Base-by-base conservation (phyloP, 2,888 invertebrate species). In the Mimumesa dahlbomi region DNA sequence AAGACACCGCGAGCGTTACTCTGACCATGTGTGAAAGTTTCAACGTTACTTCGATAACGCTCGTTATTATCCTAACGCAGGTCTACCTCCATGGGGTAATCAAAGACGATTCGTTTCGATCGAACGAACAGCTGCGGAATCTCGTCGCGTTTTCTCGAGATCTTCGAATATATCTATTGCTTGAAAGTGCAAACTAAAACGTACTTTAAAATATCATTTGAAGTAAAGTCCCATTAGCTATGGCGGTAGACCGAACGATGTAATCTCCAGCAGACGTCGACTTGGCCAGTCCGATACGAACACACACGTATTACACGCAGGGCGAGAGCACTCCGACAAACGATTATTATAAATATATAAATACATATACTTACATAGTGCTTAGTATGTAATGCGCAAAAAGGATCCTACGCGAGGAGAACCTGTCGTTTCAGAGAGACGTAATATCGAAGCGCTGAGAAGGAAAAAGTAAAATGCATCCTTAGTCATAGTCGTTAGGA, bases 401-500 rank as follows among this genome's bases (percentile, higher is more conserved):
- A 14, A 40, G 11, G 46, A 40, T n/a, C 25, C 22, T 53, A 31
- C 38, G 42, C 14, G 4, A 5, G 5, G 14, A 40, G 29, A 22
- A 45, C 19, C 14, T 46, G 25, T 58, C 46, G 13, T 16, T 57
- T n/a, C n/a, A 22, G 11, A 14, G 31, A 9, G n/a, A 19, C 22
- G 29, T 22, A 2, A 25, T 40, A 18, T n/a, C 22, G 19, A 29
- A 53, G 16, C 40, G 40, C 9, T 6, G 1, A n/a, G 11, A 40
- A 40, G 16, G 5, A 9, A 16, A 2, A 16, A 18, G 36, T 40
- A 16, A 40, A 40, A n/a, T 36, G 40, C 5, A 16, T 25, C 43
- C 29, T 81, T 83, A 78, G 80, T 82, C 80, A 79, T 82, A 81
- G 77, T 61, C 54, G 62, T 82, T 82, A 77, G 69, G 50, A 58